Base-by-base conservation (phyloP, 2,888 invertebrate species). In the Apodemia mormo region DNA sequence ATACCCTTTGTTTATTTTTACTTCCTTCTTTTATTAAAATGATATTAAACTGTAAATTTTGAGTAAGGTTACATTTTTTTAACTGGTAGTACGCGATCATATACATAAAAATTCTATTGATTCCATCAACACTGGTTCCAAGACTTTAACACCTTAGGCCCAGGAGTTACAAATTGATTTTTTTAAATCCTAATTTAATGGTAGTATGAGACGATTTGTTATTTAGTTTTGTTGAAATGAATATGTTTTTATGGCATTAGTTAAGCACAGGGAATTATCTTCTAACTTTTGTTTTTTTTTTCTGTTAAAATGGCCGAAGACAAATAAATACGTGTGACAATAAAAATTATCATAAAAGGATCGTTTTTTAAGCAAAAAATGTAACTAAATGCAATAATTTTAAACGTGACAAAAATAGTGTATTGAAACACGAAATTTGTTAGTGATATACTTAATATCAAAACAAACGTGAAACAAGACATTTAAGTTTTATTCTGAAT, bases 121-220 rank as follows among this genome's bases (percentile, higher is more conserved):
- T 76, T 75, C 68, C 75, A 77, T 72, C 79, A 70, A 77, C 69
- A 74, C 71, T 73, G 37, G 68, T 70, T 66, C 52, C 61, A 10
- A 70, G 66, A 66, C 52, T 68, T 33, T 52, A 66, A 65, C 65
- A 29, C 29, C 65, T 14, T 56, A 66, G 43, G 37, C 66, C 56
- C 68, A 67, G n/a, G n/a, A 68, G 37, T 71, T 67, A 70, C 14
- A 49, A n/a, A 14, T 49, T 49, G 29, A 61, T 12, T 30, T 61
- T 8, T 33, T 14, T 33, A 61, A 7, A 61, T 14, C 61, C 37
- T 40, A 68, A 68, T 66, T 49, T 49, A n/a, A 49, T n/a, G 14
- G 49, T 14, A 22, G 37, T 65, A 52, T 43, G 40, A 43, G n/a
- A 43, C 54, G 33, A 5, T 54, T 68, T 52, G 45, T 66, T 33